A percentile compares a stretch with the other conserved stretches of the same genome.
Conservation (phyloP, 2,888 invertebrate species). For the Agonopterix arenella region DNA sequence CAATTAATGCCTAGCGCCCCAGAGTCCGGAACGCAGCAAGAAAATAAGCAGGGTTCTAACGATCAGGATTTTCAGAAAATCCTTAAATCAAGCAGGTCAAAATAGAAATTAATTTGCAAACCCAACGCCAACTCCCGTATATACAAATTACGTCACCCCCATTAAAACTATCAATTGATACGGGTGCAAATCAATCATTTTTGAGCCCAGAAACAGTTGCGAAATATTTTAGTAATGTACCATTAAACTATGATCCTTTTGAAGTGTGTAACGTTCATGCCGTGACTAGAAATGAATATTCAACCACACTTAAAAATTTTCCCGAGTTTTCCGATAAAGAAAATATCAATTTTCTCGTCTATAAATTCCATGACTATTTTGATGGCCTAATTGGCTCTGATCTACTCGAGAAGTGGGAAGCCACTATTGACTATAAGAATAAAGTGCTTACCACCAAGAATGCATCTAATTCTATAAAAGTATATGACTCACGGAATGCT, state of each 20-base stretch:
- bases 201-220: conserved; percentile 10
- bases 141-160: conserved; percentile 6
- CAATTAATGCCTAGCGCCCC: too few relatives aligned
- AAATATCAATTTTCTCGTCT: neutral
- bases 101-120: conserved; percentile 13
- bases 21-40: too few relatives aligned
- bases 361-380: neutral
- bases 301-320: neutral
- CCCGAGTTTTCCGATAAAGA: neutral
- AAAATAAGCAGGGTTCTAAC: too few relatives aligned
- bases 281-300: neutral
- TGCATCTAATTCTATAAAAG: neutral
- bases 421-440: conserved; percentile 1
- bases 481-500: conserved; percentile 8
- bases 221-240: conserved; percentile 5
- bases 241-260: conserved; percentile 8
- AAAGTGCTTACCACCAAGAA: neutral
- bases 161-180: conserved; percentile 12
- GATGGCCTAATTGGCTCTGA: neutral
- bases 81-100: conserved; percentile 3
- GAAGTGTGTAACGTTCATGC: neutral
- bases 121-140: conserved; percentile 9
- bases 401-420: conserved; percentile 2
- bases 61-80: conserved; percentile 6
- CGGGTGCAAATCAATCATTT: conserved; percentile 13